phyloP scores from a whole-genome alignment of 2,888 invertebrate genomes.

The Tipula unca region DNA sequence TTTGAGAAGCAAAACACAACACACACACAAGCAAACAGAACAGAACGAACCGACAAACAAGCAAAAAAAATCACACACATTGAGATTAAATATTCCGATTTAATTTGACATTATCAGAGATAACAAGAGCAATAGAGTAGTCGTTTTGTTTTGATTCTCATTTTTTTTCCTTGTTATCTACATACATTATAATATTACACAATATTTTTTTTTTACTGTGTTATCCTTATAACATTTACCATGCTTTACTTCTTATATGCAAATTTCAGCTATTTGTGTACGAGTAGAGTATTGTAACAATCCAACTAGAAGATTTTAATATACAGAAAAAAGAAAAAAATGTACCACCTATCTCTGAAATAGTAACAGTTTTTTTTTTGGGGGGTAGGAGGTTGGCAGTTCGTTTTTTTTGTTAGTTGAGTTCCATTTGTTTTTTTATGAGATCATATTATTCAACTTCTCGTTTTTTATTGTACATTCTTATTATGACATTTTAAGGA shows the following conservation, averaged over 20 bases:
- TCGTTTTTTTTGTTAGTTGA: neutral
- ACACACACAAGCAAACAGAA: no score
- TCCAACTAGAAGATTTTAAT: constrained; percentile 8
- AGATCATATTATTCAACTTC: constrained; percentile 8
- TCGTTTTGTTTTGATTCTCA: neutral
- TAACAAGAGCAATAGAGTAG: neutral
- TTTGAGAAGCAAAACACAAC: neutral
- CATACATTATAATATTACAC: neutral
- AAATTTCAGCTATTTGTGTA: neutral
- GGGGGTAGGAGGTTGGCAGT: neutral
- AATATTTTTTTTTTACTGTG: neutral
- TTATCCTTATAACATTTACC: neutral
- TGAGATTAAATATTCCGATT: neutral
- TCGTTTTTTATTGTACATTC: neutral
- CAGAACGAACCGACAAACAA: neutral
- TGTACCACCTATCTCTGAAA: neutral
- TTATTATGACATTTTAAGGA: neutral
- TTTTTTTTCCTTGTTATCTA: neutral
- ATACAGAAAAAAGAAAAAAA: neutral
- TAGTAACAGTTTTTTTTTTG: neutral
- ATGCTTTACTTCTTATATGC: neutral
- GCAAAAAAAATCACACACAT: neutral
- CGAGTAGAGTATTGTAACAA: neutral
- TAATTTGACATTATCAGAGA: neutral
- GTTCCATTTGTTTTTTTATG: neutral